Base-by-base conservation (phyloP, 2,797 vertebrate species). In the Hyperoplus immaculatus region DNA sequence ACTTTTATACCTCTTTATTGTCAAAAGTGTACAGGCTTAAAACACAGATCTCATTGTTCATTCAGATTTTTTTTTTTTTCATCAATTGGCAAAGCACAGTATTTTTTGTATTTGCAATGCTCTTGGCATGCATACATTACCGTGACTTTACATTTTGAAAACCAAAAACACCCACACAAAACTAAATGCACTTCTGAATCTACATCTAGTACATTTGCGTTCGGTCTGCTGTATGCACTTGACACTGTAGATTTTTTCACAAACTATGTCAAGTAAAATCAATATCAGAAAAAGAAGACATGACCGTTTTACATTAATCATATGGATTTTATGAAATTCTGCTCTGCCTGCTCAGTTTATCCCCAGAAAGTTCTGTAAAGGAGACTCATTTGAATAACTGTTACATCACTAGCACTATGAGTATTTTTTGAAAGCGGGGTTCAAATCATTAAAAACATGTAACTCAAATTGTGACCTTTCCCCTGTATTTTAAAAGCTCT, bases 11-110 rank as follows among this genome's bases (percentile, higher is more conserved):
- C 11, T 71, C 18, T 77, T 89, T 89, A 82, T 85, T 87, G 69
- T 84, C 75, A 83, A 81, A 76, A 89, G 84, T 79, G 29, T 82
- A 90, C 75, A 82, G 49, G 80, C 49, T 75, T 58, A 67, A 82
- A 82, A 82, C 73, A 87, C 75, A 81, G 47, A 81, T 54, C 11
- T 74, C 57, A 65, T 47, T 62, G 36, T 59, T 66, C 65, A 53
- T 75, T 15, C 38, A 75, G 38, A 78, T 76, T 6, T 50, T 75
- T 58, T 54, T 21, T n/a, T 56, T 57, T 61, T 55, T 46, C n/a
- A 51, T 59, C 9, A 80, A 13, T 46, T 42, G 77, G 51, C 38
- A 85, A 75, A 80, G 66, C 74, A 66, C 47, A 81, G 61, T 18
- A 59, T 55, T 29, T 3, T 29, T 71, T 78, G 43, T 75, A 71